Evolutionary conservation across 2,113 vertebrate species (phyloP).

Genomic region (Sapayoa aenigma): DNA sequence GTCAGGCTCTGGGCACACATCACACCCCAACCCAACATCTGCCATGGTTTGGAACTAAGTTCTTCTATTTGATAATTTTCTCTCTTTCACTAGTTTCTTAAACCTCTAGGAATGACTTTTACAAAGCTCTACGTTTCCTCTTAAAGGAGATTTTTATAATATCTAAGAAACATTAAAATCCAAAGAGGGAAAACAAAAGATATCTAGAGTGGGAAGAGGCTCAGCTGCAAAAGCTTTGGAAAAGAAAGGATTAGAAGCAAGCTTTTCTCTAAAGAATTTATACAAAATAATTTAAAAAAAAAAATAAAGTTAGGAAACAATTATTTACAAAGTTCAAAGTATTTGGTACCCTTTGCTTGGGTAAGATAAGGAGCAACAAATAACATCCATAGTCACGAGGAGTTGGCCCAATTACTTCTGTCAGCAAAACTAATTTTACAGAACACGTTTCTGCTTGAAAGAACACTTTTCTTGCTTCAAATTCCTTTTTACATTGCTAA

Average conservation of each 20-base stretch:
- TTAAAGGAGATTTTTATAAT: neutral
- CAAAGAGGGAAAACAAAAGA: neutral
- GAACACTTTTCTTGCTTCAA: neutral
- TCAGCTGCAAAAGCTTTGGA: neutral
- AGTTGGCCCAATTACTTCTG: neutral
- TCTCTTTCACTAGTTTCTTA: neutral
- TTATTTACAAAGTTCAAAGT: slow-evolving; percentile 10
- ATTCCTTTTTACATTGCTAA: slow-evolving; percentile 48
- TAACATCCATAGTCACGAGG: neutral
- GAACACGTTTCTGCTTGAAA: neutral
- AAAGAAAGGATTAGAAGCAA: neutral
- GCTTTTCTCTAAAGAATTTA: neutral
- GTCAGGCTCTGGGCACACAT: neutral
- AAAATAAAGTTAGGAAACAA: neutral
- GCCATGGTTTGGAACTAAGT: neutral
- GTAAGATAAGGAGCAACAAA: neutral
- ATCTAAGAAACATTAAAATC: neutral
- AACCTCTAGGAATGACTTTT: neutral
- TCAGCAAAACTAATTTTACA: slow-evolving; percentile 21
- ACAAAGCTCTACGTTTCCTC: neutral
- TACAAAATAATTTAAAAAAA: neutral
- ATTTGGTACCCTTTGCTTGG: neutral
- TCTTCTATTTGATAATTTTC: fast-evolving
- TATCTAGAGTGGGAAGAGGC: neutral
- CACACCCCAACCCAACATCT: neutral